Evolutionary conservation across 2,113 vertebrate genomes (phyloP).

Genomic region (Ophthalmolycus amberensis): DNA sequence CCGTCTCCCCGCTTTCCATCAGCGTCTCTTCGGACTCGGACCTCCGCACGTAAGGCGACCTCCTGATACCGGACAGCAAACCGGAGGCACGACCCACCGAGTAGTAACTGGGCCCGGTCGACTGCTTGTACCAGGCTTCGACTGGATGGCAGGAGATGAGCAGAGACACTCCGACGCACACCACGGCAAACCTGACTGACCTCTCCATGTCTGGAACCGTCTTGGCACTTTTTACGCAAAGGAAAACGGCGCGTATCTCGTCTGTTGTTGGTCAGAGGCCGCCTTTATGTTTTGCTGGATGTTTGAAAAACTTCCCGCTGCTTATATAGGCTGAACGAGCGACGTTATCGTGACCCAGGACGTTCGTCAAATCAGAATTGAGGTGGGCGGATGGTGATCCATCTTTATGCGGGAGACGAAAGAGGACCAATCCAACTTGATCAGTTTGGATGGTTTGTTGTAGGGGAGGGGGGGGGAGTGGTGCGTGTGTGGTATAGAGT

Average conservation of each 20-base stretch:
- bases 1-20: slow-evolving; percentile 65
- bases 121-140: slow-evolving; percentile 86
- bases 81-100: slow-evolving; percentile 89
- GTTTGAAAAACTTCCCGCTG: slow-evolving; percentile 54
- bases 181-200: slow-evolving; percentile 66
- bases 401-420: neutral
- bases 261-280: slow-evolving; percentile 2
- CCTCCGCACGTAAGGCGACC: slow-evolving; percentile 81
- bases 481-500: slow-evolving; percentile 3
- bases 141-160: slow-evolving; percentile 81
- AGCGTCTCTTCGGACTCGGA: slow-evolving; percentile 69
- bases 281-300: slow-evolving; percentile 51
- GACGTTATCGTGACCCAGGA: slow-evolving; percentile 68
- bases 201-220: slow-evolving; percentile 72
- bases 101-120: slow-evolving; percentile 83
- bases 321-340: slow-evolving; percentile 76
- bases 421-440: neutral
- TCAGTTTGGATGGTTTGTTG: neutral
- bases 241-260: neutral
- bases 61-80: slow-evolving; percentile 85
- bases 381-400: slow-evolving; percentile 69
- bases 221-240: slow-evolving; percentile 45
- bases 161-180: slow-evolving; percentile 81
- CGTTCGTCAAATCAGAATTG: slow-evolving; percentile 74
- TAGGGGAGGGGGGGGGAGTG: too few species aligned